Percentiles rank a stretch among this genome's conserved stretches.
Conservation (phyloP, 2,888 invertebrate genomes). For the Acleris laterana region DNA sequence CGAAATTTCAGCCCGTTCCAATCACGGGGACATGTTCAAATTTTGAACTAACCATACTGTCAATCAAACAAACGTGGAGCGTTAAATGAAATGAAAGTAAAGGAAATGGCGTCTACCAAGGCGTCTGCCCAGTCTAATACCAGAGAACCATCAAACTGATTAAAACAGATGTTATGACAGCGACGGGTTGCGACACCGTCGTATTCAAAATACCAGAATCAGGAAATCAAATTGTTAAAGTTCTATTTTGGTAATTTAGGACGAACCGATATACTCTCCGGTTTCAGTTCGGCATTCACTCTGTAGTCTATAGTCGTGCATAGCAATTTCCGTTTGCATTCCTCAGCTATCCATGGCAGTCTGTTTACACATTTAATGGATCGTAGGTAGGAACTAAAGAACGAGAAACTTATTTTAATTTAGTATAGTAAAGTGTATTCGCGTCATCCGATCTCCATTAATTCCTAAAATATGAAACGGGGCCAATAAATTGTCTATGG, state of each 20-base stretch:
- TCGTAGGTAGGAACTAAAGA: not conserved
- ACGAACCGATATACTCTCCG: constrained; percentile 52
- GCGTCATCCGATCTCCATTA: constrained; percentile 6
- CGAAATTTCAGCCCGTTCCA: no score
- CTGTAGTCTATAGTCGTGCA: constrained; percentile 33
- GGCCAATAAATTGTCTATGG: constrained; percentile 32
- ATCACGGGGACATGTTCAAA: no score
- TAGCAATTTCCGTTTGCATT: constrained; percentile 49
- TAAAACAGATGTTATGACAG: constrained; percentile 32
- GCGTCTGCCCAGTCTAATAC: constrained; percentile 20
- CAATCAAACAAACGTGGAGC: no score
- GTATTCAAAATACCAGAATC: constrained; percentile 44
- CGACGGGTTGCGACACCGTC: constrained; percentile 31
- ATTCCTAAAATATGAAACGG: constrained; percentile 21
- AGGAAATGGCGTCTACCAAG: constrained; percentile 19
- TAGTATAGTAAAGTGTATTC: not conserved
- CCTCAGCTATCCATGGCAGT: constrained; percentile 7
- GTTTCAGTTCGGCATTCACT: constrained; percentile 50
- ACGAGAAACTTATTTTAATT: not conserved
- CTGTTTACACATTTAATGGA: constrained; percentile 10
- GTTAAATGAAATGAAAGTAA: not conserved
- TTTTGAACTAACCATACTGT: no score
- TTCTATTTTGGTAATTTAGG: constrained; percentile 53
- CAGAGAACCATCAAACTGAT: constrained; percentile 25
- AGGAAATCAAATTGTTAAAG: constrained; percentile 54